These are phyloP conservation scores for Oryzias dopingdopingensis DNA, from an alignment of 2,797 vertebrate species.

Conservation along the genomic window DNA sequence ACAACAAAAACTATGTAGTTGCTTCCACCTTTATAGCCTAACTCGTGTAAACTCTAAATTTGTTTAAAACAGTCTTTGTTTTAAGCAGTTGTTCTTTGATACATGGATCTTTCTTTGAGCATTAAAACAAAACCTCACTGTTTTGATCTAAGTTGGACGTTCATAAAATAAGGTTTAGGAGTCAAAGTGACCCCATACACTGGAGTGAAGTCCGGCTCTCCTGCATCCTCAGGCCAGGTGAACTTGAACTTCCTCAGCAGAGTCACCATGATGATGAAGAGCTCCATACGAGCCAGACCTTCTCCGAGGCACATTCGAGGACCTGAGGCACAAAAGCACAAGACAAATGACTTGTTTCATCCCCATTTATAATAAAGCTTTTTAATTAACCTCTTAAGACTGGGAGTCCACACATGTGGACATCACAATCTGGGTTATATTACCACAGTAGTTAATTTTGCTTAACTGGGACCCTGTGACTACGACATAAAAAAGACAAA, in stretches of 20 bases:
- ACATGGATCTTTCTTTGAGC: neutral
- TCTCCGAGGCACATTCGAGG: slow-evolving; percentile 75
- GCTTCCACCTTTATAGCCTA: too few relatives aligned
- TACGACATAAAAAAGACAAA: too few relatives aligned
- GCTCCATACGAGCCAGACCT: slow-evolving; percentile 76
- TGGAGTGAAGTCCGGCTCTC: slow-evolving; percentile 64
- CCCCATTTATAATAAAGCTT: neutral
- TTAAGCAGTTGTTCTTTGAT: too few relatives aligned
- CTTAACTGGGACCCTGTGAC: too few relatives aligned
- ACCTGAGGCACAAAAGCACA: slow-evolving; percentile 59
- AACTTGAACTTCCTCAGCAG: slow-evolving; percentile 70
- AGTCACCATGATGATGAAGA: slow-evolving; percentile 70
- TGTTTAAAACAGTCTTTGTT: too few relatives aligned
- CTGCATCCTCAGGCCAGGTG: slow-evolving; percentile 56
- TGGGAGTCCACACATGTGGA: too few relatives aligned
- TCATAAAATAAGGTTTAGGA: slow-evolving; percentile 65
- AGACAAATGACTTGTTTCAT: neutral
- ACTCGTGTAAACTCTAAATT: too few relatives aligned
- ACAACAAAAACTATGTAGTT: too few relatives aligned
- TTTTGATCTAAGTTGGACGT: slow-evolving; percentile 39
- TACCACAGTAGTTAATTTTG: too few relatives aligned
- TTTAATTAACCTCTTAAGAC: too few relatives aligned
- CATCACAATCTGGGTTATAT: too few relatives aligned
- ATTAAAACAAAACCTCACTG: neutral
- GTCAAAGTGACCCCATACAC: slow-evolving; percentile 59